Evolutionary conservation across 2,113 vertebrate genomes (phyloP), one percentile per base, ranked within the genome.

Genomic region (Pitta sordida): DNA sequence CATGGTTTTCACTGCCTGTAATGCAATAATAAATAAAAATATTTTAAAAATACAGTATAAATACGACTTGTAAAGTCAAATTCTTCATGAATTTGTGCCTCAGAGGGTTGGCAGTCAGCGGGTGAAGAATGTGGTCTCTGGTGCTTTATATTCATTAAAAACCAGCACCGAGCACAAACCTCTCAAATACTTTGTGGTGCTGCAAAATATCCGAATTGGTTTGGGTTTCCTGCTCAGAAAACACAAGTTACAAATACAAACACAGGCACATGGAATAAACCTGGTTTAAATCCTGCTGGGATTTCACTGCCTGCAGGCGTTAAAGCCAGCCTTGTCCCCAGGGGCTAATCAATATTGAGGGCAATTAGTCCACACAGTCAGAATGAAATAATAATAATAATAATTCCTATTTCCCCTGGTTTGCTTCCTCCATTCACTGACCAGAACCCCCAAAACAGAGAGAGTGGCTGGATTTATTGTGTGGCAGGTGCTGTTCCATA

Each of bases 271-370:
- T 58, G 93, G 90, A 95, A 88, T 88, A 97, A 94, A 86, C 41
- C 71, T 58, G 80, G 4, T 64, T 91, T 87, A 81, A 51, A 68
- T 27, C 79, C 48, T 37, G 12, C 95, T 96, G 98, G 96, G 97
- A 92, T 87, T 96, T 96, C 84, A 34, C 86, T n/a, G 88, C 75
- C 93, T 88, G 83, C 22, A 24, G 53, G 93, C 96, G 97, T 94
- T 83, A 96, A 91, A 96, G 91, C 91, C 94, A 93, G 76, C 53
- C 3, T 6, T 56, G 64, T 96, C 97, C 91, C 97, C 46, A 26
- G 34, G 77, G 97, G 58, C 94, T 96, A 97, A 98, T 98, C 98
- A 97, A 78, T 95, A 94, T 76, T 93, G 96, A 78, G 95, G 83
- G 85, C 94, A 97, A 97, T 96, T 96, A 87, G 91, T 27, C 58